Percentiles rank a stretch among this genome's conserved stretches.
Conservation (phyloP, 2,888 invertebrate species). For the Trichacis sp. region DNA sequence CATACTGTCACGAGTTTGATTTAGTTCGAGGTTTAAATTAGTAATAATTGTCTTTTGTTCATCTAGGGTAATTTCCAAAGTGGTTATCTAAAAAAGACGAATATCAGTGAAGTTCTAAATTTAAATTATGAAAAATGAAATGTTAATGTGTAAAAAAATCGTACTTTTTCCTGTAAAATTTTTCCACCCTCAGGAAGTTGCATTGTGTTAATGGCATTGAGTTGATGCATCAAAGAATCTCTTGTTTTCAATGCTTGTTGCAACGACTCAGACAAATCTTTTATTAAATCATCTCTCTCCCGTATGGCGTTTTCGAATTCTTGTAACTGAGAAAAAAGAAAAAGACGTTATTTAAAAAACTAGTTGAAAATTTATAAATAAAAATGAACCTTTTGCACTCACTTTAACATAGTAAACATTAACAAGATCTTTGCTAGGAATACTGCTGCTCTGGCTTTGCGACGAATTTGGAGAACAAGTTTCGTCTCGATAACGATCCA, state of each 20-base stretch:
- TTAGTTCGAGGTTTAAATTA: constrained; percentile 49
- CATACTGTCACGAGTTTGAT: constrained; percentile 48
- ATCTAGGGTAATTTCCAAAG: constrained; percentile 50
- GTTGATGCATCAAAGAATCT: constrained; percentile 74
- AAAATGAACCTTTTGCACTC: too few relatives aligned
- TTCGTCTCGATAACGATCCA: constrained; percentile 70
- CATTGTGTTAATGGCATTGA: constrained; percentile 73
- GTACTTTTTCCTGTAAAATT: constrained; percentile 51
- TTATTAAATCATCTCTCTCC: constrained; percentile 79
- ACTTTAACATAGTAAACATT: constrained; percentile 80
- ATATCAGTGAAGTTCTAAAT: too few relatives aligned
- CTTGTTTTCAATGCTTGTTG: constrained; percentile 76
- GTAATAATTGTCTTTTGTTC: constrained; percentile 50
- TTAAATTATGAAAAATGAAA: too few relatives aligned
- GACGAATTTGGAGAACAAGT: constrained; percentile 70
- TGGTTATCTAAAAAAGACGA: constrained; percentile 59
- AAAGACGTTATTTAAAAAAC: too few relatives aligned
- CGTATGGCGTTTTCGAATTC: constrained; percentile 80
- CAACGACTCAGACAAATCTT: constrained; percentile 79
- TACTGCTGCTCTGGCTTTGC: constrained; percentile 73
- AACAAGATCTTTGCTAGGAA: constrained; percentile 78
- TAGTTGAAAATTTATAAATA: too few relatives aligned
- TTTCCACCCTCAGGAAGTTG: constrained; percentile 71
- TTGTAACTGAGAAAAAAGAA: too few relatives aligned
- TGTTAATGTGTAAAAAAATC: too few relatives aligned